Percentiles rank a stretch among this genome's conserved stretches.
Conservation (phyloP, 2,888 invertebrate genomes). For the Synergus laeviventris region DNA sequence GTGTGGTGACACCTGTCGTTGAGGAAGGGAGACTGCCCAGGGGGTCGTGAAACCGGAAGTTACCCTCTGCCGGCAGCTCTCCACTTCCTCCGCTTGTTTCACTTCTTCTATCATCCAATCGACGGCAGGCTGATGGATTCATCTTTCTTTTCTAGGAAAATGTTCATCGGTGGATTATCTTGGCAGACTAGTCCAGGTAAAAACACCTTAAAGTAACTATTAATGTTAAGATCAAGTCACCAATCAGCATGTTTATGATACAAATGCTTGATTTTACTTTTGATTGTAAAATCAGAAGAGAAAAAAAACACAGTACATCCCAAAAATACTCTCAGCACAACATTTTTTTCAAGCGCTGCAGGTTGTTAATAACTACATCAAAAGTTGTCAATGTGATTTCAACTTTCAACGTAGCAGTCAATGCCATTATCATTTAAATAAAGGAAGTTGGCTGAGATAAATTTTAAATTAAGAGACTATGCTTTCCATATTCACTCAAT, state of each 20-base stretch:
- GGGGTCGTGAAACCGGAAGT: conserved; percentile 60
- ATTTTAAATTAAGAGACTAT: neutral
- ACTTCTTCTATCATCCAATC: conserved; percentile 70
- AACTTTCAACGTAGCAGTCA: neutral
- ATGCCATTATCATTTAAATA: neutral
- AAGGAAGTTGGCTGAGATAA: neutral
- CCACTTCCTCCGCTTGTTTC: conserved; percentile 60
- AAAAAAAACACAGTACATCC: too few relatives aligned
- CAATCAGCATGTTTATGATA: neutral
- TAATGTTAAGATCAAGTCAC: neutral
- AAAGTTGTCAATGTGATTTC: too few relatives aligned
- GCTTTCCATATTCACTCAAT: neutral
- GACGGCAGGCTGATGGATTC: conserved; percentile 66
- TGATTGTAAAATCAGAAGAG: too few relatives aligned
- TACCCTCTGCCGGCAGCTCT: conserved; percentile 65
- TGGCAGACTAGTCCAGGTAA: conserved; percentile 99
- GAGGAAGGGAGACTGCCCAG: conserved; percentile 63
- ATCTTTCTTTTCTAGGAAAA: conserved; percentile 94
- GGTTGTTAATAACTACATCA: too few relatives aligned
- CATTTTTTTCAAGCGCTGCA: too few relatives aligned
- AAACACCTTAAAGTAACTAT: conserved; percentile 66
- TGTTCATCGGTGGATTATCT: conserved; percentile 99
- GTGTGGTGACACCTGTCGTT: conserved; percentile 71
- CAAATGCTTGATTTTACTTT: too few relatives aligned
- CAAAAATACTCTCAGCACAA: too few relatives aligned